A percentile compares a stretch with the other conserved stretches of the same genome.
Evolutionary conservation across 2,888 invertebrate species (phyloP).

Genomic region (Alentia gelatinosa): DNA sequence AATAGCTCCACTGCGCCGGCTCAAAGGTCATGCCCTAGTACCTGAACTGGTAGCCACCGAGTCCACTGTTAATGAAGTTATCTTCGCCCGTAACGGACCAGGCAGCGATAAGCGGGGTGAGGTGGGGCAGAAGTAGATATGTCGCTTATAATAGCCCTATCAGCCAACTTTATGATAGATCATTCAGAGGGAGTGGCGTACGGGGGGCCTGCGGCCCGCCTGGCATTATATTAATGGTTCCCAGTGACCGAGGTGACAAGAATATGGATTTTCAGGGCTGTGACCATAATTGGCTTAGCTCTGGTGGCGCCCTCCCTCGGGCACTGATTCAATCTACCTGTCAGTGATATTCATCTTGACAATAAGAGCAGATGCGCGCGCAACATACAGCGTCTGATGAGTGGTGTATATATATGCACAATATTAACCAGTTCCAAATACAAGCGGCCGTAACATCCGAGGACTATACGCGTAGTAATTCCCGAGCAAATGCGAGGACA

Average conservation of each 20-base stretch:
- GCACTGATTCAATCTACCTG: background rate
- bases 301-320: background rate
- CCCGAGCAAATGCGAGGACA: too few species aligned
- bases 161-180: conserved; percentile 7
- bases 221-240: background rate
- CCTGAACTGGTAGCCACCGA: too few species aligned
- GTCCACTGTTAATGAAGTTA: too few species aligned
- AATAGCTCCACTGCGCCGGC: too few species aligned
- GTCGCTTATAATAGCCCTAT: conserved; percentile 17
- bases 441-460: too few species aligned
- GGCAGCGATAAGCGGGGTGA: background rate
- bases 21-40: too few species aligned
- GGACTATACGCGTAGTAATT: too few species aligned
- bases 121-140: background rate
- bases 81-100: too few species aligned
- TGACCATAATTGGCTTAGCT: background rate
- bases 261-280: background rate
- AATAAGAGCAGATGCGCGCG: background rate
- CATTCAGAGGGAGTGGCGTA: background rate
- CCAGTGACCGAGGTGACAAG: background rate
- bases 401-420: background rate
- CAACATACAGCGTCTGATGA: background rate
- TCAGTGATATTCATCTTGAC: conserved; percentile 16
- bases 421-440: too few species aligned
- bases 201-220: background rate